A percentile compares a stretch with the other conserved stretches of the same genome.
These are phyloP conservation scores for Lophius americanus DNA, from an alignment of 2,797 vertebrate genomes.

Conservation along the genomic window DNA sequence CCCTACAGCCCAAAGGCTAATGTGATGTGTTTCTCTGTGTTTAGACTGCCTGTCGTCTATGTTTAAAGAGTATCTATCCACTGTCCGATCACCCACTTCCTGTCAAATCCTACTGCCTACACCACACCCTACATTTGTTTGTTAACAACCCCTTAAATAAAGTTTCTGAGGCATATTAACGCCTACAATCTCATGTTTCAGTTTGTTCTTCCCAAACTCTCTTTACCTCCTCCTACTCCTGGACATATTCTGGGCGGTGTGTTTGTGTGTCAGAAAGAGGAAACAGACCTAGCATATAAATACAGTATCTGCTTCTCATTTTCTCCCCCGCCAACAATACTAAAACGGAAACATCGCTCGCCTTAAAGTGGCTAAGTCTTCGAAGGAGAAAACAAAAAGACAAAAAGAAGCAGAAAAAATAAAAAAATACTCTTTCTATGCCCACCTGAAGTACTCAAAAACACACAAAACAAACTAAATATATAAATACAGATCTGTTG, in stretches of 20 bases:
- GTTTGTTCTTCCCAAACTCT: slow-evolving; percentile 31
- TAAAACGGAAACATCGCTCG: slow-evolving; percentile 75
- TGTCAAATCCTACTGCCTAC: slow-evolving; percentile 53
- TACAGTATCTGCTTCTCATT: slow-evolving; percentile 81
- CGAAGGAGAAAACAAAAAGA: slow-evolving; percentile 58
- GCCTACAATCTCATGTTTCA: slow-evolving; percentile 40
- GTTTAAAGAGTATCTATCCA: slow-evolving; percentile 44
- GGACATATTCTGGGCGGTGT: slow-evolving; percentile 52
- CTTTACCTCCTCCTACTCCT: slow-evolving; percentile 49
- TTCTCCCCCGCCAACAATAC: slow-evolving; percentile 60
- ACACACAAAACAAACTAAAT: slow-evolving; percentile 27
- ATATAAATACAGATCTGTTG: slow-evolving; percentile 47
- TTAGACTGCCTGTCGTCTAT: slow-evolving; percentile 36
- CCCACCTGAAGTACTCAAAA: slow-evolving; percentile 40
- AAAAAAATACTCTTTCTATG: slow-evolving; percentile 51
- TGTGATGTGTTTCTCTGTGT: slow-evolving; percentile 36
- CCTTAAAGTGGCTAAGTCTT: slow-evolving; percentile 53
- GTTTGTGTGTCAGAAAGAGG: slow-evolving; percentile 59
- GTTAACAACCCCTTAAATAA: slow-evolving; percentile 55
- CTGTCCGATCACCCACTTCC: slow-evolving; percentile 51
- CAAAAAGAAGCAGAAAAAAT: slow-evolving; percentile 38
- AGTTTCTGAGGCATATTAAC: slow-evolving; percentile 43
- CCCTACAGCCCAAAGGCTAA: not conserved
- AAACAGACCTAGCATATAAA: slow-evolving; percentile 56
- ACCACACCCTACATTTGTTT: slow-evolving; percentile 57